Evolutionary conservation across 2,113 vertebrate genomes (phyloP).

Genomic region (Mesocricetus auratus): DNA sequence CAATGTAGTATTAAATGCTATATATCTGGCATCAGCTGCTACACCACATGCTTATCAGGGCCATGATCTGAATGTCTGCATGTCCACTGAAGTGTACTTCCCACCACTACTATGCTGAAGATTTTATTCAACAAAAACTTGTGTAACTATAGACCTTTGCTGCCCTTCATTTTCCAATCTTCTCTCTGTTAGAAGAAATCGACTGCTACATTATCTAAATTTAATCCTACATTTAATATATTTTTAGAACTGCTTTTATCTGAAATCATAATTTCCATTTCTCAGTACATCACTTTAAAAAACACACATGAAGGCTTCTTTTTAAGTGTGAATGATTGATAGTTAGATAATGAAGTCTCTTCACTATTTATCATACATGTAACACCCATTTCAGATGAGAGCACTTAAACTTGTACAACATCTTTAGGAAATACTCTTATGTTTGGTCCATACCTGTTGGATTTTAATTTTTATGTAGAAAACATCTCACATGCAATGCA

Average conservation of each 20-base stretch:
- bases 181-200: slow-evolving; percentile 26
- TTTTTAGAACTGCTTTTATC: slow-evolving; percentile 77
- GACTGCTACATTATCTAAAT: slow-evolving; percentile 71
- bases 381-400: slow-evolving; percentile 63
- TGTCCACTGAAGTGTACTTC: neutral
- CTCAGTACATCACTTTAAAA: slow-evolving; percentile 74
- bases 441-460: slow-evolving; percentile 27
- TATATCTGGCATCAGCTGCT: neutral
- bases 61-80: neutral
- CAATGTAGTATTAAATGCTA: neutral
- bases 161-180: slow-evolving; percentile 36
- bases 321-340: slow-evolving; percentile 76
- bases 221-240: slow-evolving; percentile 72
- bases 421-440: slow-evolving; percentile 35
- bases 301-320: slow-evolving; percentile 60
- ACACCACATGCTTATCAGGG: neutral
- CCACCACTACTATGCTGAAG: neutral
- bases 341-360: slow-evolving; percentile 79
- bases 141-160: neutral
- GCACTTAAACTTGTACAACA: neutral
- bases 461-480: neutral
- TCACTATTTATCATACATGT: slow-evolving; percentile 67
- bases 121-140: neutral
- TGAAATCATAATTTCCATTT: slow-evolving; percentile 81
- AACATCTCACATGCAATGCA: neutral